Conservation (phyloP, 2,113 vertebrate species). For the Callospermophilus lateralis region DNA sequence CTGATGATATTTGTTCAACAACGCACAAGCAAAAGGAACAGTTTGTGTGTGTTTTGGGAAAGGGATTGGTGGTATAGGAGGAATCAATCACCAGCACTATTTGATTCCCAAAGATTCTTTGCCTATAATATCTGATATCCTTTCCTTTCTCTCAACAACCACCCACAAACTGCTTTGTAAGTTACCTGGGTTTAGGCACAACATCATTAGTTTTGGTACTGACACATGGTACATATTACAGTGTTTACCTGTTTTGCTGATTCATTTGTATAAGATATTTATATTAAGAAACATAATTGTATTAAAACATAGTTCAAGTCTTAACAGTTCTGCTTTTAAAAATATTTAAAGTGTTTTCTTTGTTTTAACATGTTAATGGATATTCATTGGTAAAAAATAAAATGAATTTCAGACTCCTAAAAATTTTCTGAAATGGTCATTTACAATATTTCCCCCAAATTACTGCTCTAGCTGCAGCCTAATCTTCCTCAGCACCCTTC, state of each 20-base stretch:
- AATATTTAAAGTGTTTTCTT: background rate
- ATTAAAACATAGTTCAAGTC: background rate
- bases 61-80: background rate
- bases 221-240: background rate
- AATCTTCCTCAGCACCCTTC: background rate
- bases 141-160: background rate
- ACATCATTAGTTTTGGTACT: background rate
- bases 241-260: background rate
- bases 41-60: background rate
- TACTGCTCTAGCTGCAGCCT: background rate
- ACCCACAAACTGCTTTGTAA: background rate
- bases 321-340: background rate
- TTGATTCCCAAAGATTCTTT: background rate
- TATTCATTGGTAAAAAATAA: background rate
- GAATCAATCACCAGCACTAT: background rate
- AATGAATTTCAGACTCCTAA: background rate
- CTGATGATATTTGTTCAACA: slow-evolving; percentile 8
- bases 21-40: background rate
- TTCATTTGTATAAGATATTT: background rate
- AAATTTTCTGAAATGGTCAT: background rate
- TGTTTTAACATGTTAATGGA: background rate
- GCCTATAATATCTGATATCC: background rate
- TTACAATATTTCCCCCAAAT: background rate
- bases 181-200: background rate
- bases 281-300: slow-evolving; percentile 33